phyloP scores from a whole-genome alignment of 2,888 invertebrate species.

The Synanthedon andrenaeformis region DNA sequence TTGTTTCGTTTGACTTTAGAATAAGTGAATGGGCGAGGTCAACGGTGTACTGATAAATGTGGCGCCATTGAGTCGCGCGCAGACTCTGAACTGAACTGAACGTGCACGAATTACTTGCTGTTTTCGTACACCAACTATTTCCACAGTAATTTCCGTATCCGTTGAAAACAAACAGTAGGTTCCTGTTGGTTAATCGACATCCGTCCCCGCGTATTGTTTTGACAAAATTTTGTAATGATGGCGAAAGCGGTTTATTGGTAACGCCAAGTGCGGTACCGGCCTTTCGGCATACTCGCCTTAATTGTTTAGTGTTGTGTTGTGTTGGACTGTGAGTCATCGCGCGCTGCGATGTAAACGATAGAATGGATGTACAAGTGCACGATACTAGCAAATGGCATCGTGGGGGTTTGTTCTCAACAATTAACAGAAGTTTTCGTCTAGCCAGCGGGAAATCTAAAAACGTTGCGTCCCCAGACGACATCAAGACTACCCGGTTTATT shows the following conservation, averaged over 20 bases:
- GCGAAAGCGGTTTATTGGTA: constrained; percentile 9
- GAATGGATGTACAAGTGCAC: constrained; percentile 54
- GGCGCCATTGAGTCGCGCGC: constrained; percentile 29
- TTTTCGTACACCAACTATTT: constrained; percentile 10
- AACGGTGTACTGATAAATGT: constrained; percentile 16
- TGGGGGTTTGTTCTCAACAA: constrained; percentile 56
- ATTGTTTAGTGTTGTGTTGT: constrained; percentile 18
- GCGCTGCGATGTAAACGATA: constrained; percentile 51
- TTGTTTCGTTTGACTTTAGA: background rate
- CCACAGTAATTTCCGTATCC: background rate
- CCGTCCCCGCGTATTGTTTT: constrained; percentile 16
- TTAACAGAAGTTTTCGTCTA: constrained; percentile 61
- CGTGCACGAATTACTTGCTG: constrained; percentile 32
- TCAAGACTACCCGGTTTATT: constrained; percentile 34
- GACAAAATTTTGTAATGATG: constrained; percentile 7
- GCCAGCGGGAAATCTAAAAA: constrained; percentile 41
- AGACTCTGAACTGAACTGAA: constrained; percentile 26
- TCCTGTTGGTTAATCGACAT: constrained; percentile 14
- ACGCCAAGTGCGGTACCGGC: constrained; percentile 20
- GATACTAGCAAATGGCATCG: constrained; percentile 58
- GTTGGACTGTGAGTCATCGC: constrained; percentile 46
- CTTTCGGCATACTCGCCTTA: constrained; percentile 38
- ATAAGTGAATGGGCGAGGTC: constrained; percentile 48
- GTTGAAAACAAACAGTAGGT: constrained; percentile 7
- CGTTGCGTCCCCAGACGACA: constrained; percentile 32